Percentiles rank a stretch among this genome's conserved stretches.
Evolutionary conservation across 1,140 invertebrate genomes (phyloP).

Genomic region (Dendrolimus kikuchii): DNA sequence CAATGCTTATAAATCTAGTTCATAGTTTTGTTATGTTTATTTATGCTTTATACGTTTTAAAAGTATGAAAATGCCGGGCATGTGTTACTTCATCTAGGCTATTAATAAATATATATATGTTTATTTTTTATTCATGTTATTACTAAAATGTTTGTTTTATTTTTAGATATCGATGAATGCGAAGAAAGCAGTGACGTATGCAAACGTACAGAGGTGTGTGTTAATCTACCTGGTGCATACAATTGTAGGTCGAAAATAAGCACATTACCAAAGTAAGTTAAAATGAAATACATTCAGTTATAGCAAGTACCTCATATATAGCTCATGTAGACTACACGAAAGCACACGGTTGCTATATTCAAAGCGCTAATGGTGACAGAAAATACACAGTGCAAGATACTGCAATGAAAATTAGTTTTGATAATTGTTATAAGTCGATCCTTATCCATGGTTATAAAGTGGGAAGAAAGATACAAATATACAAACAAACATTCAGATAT

Average conservation of each 20-base stretch:
- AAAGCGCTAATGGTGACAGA: too few relatives aligned
- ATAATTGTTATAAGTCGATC: too few relatives aligned
- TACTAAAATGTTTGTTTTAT: background rate
- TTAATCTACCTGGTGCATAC: slow-evolving; percentile 83
- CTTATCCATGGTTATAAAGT: too few relatives aligned
- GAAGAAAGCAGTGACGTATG: slow-evolving; percentile 75
- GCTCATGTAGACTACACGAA: too few relatives aligned
- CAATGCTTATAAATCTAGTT: background rate
- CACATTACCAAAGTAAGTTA: slow-evolving; percentile 53
- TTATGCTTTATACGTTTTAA: background rate
- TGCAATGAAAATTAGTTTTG: too few relatives aligned
- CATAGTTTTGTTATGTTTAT: background rate
- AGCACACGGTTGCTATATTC: too few relatives aligned
- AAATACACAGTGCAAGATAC: too few relatives aligned
- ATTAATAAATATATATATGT: slow-evolving; percentile 5
- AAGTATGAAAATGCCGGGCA: background rate
- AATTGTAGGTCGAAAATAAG: slow-evolving; percentile 76
- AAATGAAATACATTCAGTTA: background rate
- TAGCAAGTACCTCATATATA: background rate
- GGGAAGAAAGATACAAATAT: too few relatives aligned
- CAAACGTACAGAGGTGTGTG: slow-evolving; percentile 76
- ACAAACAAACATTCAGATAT: too few relatives aligned
- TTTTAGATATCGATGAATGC: slow-evolving; percentile 86
- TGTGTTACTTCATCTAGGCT: too few relatives aligned
- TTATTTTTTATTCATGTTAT: background rate